Evolutionary conservation across 2,113 vertebrate species (phyloP).

Genomic region (Heliornis fulica): DNA sequence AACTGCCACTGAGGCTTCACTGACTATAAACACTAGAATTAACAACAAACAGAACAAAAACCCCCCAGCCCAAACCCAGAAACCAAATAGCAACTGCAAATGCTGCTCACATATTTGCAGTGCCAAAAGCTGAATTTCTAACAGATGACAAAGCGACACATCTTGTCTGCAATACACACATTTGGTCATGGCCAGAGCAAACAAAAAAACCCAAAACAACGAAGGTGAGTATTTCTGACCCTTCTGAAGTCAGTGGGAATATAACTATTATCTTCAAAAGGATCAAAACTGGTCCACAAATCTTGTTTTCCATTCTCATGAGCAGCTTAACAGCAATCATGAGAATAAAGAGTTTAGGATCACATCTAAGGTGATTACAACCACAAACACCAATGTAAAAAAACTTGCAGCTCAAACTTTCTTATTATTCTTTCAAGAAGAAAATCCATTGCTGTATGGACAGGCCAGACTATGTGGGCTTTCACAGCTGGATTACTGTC

Average conservation of each 20-base stretch:
- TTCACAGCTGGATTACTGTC: background rate
- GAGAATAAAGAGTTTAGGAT: slow-evolving; percentile 10
- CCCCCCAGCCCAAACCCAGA: background rate
- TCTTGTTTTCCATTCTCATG: slow-evolving; percentile 54
- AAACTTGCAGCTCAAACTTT: background rate
- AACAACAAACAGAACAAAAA: background rate
- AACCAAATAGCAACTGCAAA: background rate
- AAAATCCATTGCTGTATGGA: background rate
- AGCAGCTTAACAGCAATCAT: slow-evolving; percentile 31
- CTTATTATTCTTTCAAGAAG: background rate
- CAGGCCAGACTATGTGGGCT: background rate
- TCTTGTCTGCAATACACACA: background rate
- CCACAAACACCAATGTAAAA: background rate
- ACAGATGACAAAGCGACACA: background rate
- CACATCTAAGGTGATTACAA: slow-evolving; percentile 17
- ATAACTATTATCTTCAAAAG: slow-evolving; percentile 13
- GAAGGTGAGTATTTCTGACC: background rate
- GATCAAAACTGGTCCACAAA: slow-evolving; percentile 27
- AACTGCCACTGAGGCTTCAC: background rate
- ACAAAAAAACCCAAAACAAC: background rate
- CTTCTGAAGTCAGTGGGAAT: background rate
- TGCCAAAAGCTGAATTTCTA: background rate
- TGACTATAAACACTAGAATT: background rate
- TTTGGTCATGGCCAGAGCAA: background rate
- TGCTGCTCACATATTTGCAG: background rate